phyloP scores from a whole-genome alignment of 2,888 invertebrate species.

The Amorpha juglandis region DNA sequence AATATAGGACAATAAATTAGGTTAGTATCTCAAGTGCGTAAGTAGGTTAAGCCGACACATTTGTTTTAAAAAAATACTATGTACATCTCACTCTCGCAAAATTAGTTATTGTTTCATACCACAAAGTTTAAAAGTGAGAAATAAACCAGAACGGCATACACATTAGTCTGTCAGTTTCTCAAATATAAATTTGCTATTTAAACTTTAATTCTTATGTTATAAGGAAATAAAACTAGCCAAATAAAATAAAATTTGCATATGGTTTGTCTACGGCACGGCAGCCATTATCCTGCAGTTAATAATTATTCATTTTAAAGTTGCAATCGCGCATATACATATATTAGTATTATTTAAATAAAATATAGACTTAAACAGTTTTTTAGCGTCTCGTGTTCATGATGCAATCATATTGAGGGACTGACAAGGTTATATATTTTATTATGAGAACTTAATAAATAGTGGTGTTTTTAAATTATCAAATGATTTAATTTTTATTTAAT shows the following conservation, averaged over 20 bases:
- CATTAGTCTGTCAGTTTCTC: background rate
- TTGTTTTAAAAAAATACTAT: conserved; percentile 4
- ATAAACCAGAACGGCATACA: background rate
- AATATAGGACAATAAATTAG: conserved; percentile 13
- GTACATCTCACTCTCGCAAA: too few species aligned
- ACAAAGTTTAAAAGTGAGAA: background rate
- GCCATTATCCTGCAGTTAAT: conserved; percentile 7
- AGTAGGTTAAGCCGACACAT: background rate
- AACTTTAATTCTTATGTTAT: background rate
- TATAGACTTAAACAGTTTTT: conserved; percentile 13
- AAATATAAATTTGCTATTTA: background rate
- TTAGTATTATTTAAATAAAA: conserved; percentile 1
- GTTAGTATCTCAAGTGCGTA: conserved; percentile 18
- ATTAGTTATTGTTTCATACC: too few species aligned
- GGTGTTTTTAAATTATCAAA: background rate
- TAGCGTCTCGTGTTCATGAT: conserved; percentile 1
- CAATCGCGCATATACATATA: conserved; percentile 14
- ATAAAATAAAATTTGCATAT: conserved; percentile 3
- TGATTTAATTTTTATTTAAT: background rate
- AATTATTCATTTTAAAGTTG: conserved; percentile 12
- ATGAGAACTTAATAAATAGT: background rate
- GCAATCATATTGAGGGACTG: background rate
- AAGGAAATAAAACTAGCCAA: conserved; percentile 13
- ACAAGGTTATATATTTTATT: background rate
- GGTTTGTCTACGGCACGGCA: background rate